A percentile compares a stretch with the other conserved stretches of the same genome.
phyloP scores from a whole-genome alignment of 2,113 vertebrate species.

The Gasterosteus aculeatus region DNA sequence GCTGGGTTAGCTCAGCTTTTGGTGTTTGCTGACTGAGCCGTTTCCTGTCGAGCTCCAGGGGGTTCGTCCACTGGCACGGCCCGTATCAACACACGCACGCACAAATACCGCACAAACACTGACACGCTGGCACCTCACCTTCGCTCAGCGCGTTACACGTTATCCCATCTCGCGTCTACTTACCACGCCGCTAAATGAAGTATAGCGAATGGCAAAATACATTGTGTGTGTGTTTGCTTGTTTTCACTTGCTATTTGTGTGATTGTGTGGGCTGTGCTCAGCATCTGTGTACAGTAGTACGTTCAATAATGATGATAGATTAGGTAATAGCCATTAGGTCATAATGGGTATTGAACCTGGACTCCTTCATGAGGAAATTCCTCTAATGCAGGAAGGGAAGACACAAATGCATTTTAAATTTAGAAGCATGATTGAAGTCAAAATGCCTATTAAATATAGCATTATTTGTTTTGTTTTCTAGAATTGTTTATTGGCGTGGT shows the following conservation, averaged over 20 bases:
- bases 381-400: slow-evolving; percentile 41
- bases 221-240: slow-evolving; percentile 4
- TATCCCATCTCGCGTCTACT: slow-evolving; percentile 25
- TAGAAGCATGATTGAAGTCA: slow-evolving; percentile 42
- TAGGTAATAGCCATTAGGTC: slow-evolving; percentile 40
- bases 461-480: slow-evolving; percentile 49
- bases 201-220: slow-evolving; percentile 24
- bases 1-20: slow-evolving; percentile 4
- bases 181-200: slow-evolving; percentile 28
- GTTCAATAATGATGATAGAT: slow-evolving; percentile 51
- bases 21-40: slow-evolving; percentile 37
- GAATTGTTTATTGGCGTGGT: background rate
- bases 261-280: slow-evolving; percentile 25
- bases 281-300: slow-evolving; percentile 19
- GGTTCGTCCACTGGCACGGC: slow-evolving; percentile 19
- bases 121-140: slow-evolving; percentile 14
- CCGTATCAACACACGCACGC: slow-evolving; percentile 11
- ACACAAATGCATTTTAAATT: slow-evolving; percentile 38
- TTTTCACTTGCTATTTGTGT: slow-evolving; percentile 13
- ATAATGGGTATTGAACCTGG: slow-evolving; percentile 49
- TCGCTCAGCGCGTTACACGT: slow-evolving; percentile 26
- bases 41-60: slow-evolving; percentile 22
- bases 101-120: background rate
- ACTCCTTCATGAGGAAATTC: slow-evolving; percentile 37
- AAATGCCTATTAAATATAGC: slow-evolving; percentile 25